phyloP scores from a whole-genome alignment of 2,113 vertebrate species.

The Zapus hudsonius region DNA sequence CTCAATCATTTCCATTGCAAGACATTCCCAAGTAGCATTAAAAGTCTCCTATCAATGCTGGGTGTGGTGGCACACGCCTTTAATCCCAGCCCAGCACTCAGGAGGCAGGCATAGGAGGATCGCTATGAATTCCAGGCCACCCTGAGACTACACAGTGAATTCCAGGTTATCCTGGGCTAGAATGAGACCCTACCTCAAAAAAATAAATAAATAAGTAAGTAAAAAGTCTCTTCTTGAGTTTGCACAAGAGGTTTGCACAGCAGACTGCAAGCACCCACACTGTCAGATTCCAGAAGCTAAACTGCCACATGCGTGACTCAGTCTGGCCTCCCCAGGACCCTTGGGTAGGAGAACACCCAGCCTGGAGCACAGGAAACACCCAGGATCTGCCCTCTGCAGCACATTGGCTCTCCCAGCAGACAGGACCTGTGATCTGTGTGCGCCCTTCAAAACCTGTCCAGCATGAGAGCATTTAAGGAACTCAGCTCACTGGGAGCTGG shows the following conservation, averaged over 20 bases:
- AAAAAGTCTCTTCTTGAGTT: not conserved
- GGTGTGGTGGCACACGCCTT: no score
- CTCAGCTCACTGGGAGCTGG: no score
- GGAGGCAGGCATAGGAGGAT: no score
- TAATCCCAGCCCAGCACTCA: no score
- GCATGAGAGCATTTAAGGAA: not conserved
- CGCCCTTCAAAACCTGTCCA: not conserved
- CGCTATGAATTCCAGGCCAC: no score
- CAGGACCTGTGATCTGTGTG: not conserved
- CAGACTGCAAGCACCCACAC: not conserved
- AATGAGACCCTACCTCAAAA: no score
- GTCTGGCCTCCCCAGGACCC: not conserved
- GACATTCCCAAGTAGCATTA: constrained; percentile 18
- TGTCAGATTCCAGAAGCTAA: not conserved
- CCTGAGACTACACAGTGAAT: no score
- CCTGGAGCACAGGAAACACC: not conserved
- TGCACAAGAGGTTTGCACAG: not conserved
- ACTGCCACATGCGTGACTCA: not conserved
- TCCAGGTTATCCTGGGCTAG: no score
- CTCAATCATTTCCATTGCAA: not conserved
- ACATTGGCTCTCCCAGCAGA: not conserved
- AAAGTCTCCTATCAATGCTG: not conserved
- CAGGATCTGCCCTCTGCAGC: not conserved
- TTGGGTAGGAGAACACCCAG: not conserved
- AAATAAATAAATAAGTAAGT: not conserved